Evolutionary conservation across 2,797 vertebrate species (phyloP).

Genomic region (Anableps anableps): DNA sequence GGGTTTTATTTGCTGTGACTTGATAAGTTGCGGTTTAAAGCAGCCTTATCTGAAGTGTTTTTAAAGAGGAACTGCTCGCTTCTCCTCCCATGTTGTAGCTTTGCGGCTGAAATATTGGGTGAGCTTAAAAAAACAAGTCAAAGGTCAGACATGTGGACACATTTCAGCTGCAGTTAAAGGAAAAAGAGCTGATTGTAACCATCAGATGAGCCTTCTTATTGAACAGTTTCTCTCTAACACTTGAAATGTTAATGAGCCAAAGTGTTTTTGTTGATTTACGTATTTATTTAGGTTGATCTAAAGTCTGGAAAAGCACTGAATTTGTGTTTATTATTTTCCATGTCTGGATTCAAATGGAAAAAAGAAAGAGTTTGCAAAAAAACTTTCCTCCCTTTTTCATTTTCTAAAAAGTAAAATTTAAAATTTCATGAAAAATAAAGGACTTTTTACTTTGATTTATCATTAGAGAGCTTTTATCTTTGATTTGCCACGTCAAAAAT

Average conservation of each 20-base stretch:
- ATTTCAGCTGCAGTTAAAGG: conserved; percentile 3
- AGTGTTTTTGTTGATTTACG: not conserved
- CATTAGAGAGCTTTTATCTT: not conserved
- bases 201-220: not conserved
- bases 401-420: not conserved
- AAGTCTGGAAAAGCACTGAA: not conserved
- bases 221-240: not conserved
- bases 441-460: not conserved
- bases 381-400: not conserved
- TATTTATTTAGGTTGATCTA: not conserved
- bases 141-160: not conserved
- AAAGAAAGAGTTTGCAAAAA: not conserved
- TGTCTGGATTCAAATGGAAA: not conserved
- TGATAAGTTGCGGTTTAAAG: not conserved
- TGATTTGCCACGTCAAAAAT: not conserved
- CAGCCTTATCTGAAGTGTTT: conserved; percentile 4
- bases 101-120: too few species aligned
- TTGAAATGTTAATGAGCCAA: not conserved
- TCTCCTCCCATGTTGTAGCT: not conserved
- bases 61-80: not conserved
- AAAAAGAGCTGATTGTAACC: not conserved
- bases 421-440: not conserved
- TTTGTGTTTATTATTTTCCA: not conserved
- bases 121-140: not conserved
- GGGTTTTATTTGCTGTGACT: not conserved